Percentiles rank a stretch among this genome's conserved stretches.
Conservation (phyloP, 2,888 invertebrate species). For the Yponomeuta sedellus region DNA sequence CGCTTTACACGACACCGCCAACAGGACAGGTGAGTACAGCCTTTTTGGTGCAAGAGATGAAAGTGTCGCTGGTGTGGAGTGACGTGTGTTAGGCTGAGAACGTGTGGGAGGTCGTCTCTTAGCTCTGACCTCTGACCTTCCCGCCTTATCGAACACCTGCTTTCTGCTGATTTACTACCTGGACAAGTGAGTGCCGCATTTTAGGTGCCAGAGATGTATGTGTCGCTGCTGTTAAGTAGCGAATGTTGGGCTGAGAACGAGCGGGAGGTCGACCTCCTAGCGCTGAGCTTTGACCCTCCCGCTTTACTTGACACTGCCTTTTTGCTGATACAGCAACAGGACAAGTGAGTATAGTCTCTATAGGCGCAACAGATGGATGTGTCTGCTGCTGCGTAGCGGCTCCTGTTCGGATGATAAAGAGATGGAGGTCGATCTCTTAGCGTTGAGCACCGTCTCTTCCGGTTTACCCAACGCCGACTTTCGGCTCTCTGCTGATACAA, state of each 20-base stretch:
- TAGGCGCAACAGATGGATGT: no score
- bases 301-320: constrained; percentile 87
- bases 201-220: no score
- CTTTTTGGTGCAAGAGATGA: no score
- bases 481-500: constrained; percentile 84
- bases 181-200: constrained; percentile 60
- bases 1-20: constrained; percentile 78
- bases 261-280: constrained; percentile 96
- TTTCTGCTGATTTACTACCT: constrained; percentile 89
- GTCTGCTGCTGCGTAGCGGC: no score
- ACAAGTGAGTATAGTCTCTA: constrained; percentile 53
- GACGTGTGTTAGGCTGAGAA: constrained; percentile 91
- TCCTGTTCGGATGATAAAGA: neutral
- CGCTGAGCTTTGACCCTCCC: constrained; percentile 82
- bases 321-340: constrained; percentile 88
- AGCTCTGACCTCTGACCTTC: no score
- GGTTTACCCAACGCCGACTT: constrained; percentile 86
- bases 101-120: no score
- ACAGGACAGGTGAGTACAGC: no score
- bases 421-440: neutral
- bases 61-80: no score
- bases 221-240: no score
- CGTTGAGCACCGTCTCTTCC: neutral
- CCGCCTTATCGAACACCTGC: no score
- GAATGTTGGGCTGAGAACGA: constrained; percentile 95